These are phyloP conservation scores for Malachius bipustulatus DNA, from an alignment of 2,888 invertebrate species.

Conservation along the genomic window DNA sequence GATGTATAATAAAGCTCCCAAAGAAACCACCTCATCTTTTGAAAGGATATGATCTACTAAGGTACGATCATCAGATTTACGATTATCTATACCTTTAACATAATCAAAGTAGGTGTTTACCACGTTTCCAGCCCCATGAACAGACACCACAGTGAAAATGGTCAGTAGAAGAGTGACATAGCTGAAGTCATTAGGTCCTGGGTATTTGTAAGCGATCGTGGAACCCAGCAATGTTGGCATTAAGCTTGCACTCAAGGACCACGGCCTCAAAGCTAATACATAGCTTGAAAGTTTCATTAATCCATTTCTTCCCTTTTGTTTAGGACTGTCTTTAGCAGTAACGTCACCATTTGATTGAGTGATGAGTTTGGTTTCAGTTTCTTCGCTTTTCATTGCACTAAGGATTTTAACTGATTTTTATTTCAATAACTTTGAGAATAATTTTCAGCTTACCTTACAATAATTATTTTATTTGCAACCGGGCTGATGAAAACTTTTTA, in stretches of 20 bases:
- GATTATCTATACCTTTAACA: slow-evolving; percentile 85
- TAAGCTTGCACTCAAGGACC: slow-evolving; percentile 86
- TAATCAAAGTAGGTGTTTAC: slow-evolving; percentile 96
- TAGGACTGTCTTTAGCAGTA: background rate
- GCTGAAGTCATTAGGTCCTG: slow-evolving; percentile 64
- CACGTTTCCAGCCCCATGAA: slow-evolving; percentile 92
- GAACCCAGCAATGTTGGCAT: slow-evolving; percentile 86
- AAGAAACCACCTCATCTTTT: slow-evolving; percentile 62
- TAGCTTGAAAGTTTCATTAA: slow-evolving; percentile 83
- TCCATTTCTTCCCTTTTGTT: slow-evolving; percentile 33
- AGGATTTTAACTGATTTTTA: no score
- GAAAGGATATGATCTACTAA: slow-evolving; percentile 85
- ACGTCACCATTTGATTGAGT: slow-evolving; percentile 1
- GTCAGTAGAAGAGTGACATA: slow-evolving; percentile 70
- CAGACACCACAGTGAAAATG: slow-evolving; percentile 75
- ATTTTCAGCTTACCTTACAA: no score
- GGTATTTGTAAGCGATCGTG: slow-evolving; percentile 74
- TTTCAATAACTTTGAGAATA: no score
- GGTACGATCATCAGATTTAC: slow-evolving; percentile 87
- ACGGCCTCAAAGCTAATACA: slow-evolving; percentile 78
- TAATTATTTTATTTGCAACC: no score
- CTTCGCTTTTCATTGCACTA: no score
- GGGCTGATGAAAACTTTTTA: no score
- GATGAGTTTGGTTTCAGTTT: slow-evolving; percentile 1
- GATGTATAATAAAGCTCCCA: slow-evolving; percentile 80